Conservation (phyloP, 2,797 vertebrate species). For the Artibeus lituratus region DNA sequence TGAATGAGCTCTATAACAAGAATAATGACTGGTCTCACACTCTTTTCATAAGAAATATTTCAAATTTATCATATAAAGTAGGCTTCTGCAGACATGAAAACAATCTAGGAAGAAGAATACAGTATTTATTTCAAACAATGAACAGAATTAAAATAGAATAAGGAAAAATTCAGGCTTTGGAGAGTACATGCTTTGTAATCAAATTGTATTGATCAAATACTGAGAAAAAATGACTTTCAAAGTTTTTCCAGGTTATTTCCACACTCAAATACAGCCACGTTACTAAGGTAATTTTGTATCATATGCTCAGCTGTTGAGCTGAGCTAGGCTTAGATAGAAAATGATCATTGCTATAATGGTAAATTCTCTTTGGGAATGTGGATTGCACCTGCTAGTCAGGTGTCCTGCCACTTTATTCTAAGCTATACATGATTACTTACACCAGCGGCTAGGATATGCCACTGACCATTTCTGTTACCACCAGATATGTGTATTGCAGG, state of each 20-base stretch:
- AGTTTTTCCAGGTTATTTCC: neutral
- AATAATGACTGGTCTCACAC: neutral
- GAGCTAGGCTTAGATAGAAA: neutral
- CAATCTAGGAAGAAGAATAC: neutral
- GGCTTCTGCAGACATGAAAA: neutral
- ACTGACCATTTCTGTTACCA: neutral
- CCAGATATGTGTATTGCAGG: neutral
- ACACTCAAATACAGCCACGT: conserved; percentile 8
- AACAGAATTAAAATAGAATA: neutral
- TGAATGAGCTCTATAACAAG: neutral
- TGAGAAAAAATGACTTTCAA: conserved; percentile 45
- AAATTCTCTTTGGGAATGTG: neutral
- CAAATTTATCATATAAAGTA: neutral
- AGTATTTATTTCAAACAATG: neutral
- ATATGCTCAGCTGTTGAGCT: neutral
- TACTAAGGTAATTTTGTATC: neutral
- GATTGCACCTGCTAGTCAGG: neutral
- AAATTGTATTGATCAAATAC: neutral
- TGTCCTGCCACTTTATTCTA: neutral
- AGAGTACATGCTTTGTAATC: neutral
- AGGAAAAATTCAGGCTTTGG: neutral
- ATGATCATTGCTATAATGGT: neutral
- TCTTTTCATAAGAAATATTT: neutral
- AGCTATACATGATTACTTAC: neutral
- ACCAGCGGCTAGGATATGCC: neutral